phyloP scores from a whole-genome alignment of 2,113 vertebrate genomes.

The Myocastor coypus region DNA sequence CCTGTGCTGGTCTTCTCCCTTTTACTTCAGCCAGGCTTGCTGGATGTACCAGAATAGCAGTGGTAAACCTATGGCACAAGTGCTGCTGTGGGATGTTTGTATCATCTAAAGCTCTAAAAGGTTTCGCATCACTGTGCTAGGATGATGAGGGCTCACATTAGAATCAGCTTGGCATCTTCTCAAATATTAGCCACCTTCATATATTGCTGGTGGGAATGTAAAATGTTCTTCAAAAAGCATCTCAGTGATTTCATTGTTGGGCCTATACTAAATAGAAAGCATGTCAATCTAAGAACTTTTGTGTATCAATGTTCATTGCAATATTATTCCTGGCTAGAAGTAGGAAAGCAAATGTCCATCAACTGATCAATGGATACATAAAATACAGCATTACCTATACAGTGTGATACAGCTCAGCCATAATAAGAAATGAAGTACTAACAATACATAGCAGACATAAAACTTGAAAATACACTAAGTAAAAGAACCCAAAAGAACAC shows the following conservation, averaged over 20 bases:
- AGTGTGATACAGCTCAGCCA: background rate
- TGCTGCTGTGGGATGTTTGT: background rate
- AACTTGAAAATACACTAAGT: constrained; percentile 29
- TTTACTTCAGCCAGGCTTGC: background rate
- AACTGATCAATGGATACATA: background rate
- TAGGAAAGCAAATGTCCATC: background rate
- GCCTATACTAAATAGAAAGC: background rate
- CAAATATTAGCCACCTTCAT: background rate
- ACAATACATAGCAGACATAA: background rate
- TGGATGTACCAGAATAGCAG: background rate
- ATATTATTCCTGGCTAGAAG: constrained; percentile 6
- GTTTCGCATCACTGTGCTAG: background rate
- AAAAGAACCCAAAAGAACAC: constrained; percentile 18
- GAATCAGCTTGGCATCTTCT: background rate
- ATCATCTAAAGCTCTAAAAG: background rate
- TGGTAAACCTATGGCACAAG: background rate
- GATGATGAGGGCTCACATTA: background rate
- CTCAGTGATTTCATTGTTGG: background rate
- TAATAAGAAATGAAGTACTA: constrained; percentile 27
- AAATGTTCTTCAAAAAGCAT: constrained; percentile 41
- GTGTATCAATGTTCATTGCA: background rate
- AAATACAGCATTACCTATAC: constrained; percentile 3
- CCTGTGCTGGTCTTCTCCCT: background rate
- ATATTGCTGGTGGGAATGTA: background rate
- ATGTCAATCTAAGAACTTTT: background rate